A percentile compares a stretch with the other conserved stretches of the same genome.
These are phyloP conservation scores for Ormyrus pomaceus DNA, from an alignment of 2,888 invertebrate species.

Conservation along the genomic window DNA sequence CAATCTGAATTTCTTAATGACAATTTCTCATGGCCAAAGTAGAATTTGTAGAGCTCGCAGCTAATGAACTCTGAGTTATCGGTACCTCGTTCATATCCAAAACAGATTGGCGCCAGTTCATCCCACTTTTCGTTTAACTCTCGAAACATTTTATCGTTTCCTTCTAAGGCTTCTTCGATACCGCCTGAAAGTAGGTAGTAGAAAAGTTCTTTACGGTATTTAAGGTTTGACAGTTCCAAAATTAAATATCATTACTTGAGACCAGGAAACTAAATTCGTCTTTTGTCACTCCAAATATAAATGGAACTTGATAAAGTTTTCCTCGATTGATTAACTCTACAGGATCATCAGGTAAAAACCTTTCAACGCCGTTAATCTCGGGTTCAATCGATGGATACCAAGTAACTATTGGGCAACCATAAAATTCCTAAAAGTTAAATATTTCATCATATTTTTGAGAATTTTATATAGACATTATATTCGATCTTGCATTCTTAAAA, in stretches of 20 bases:
- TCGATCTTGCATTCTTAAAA: background rate
- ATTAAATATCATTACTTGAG: background rate
- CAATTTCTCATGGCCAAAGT: slow-evolving; percentile 74
- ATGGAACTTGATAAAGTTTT: no score
- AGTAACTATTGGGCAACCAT: slow-evolving; percentile 78
- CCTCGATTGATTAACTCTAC: slow-evolving; percentile 74
- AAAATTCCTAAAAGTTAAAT: background rate
- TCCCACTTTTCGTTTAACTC: slow-evolving; percentile 80
- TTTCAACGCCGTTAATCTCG: slow-evolving; percentile 80
- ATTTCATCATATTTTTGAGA: background rate
- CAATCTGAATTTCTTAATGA: slow-evolving; percentile 71
- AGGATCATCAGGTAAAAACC: slow-evolving; percentile 80
- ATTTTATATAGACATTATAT: background rate
- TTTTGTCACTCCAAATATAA: background rate
- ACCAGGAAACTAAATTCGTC: background rate
- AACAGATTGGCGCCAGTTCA: slow-evolving; percentile 80
- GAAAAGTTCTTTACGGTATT: no score
- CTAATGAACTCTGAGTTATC: slow-evolving; percentile 77
- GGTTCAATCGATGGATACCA: slow-evolving; percentile 82
- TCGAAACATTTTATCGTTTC: slow-evolving; percentile 72
- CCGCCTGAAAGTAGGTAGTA: background rate
- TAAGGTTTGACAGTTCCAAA: background rate
- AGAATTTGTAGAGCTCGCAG: slow-evolving; percentile 76
- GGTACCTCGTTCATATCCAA: slow-evolving; percentile 78
- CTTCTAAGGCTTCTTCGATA: slow-evolving; percentile 25